Evolutionary conservation across 2,113 vertebrate species (phyloP), one percentile per base, ranked within the genome.

Genomic region (Paraplagusia blochii): DNA sequence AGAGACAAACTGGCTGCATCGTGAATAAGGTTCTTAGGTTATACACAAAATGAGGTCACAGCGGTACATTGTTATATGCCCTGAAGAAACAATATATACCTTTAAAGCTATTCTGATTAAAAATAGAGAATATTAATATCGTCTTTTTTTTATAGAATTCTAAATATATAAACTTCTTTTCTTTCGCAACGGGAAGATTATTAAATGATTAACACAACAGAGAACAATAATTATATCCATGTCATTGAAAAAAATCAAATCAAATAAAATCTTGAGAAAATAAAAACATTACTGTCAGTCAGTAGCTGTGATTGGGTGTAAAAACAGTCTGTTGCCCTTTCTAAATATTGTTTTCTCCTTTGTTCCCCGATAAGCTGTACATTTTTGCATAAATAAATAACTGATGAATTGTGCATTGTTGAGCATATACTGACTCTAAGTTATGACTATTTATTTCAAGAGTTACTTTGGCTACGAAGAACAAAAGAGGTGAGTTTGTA

Each of bases 371-470:
- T 73, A 77, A 74, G 79, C 78, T 89, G 86, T 88, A 88, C 83
- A 86, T 74, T 86, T 87, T 83, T 82, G 86, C 60, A 87, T 83
- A 88, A 90, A 91, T 90, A 91, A 90, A 90, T 91, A 90, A 91
- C 91, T 90, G 86, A 89, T 86, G 90, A 84, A 79, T 77, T 89
- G 86, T 88, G 85, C 88, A 90, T 77, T 80, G 65, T 82, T 80
- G 82, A 86, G 82, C 83, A 87, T 86, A 79, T 89, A 90, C 87
- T 89, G 87, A 83, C 78, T 90, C 84, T 87, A 77, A 49, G 57
- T 77, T 83, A 78, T 56, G 61, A 72, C 66, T 45, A 66, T 71
- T 47, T 35, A 63, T 58, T 78, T 77, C 71, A 53, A 70, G 71
- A 73, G 72, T 72, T 36, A 69, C 71, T 83, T 89, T 89, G 90